phyloP scores from a whole-genome alignment of 2,888 invertebrate species.

The Spatulosminthurus flaviceps region DNA sequence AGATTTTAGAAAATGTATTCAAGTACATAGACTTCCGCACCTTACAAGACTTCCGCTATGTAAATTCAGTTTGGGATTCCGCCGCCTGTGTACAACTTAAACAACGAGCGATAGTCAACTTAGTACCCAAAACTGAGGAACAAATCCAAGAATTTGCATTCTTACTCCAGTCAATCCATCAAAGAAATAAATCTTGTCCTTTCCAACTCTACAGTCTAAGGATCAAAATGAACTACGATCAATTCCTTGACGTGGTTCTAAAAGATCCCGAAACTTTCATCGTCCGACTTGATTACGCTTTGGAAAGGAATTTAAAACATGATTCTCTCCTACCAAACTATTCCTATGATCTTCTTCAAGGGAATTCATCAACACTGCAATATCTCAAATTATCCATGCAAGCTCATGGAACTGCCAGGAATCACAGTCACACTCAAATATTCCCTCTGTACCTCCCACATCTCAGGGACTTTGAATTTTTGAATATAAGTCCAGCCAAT shows the following conservation, averaged over 20 bases:
- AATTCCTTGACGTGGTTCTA: conserved; percentile 13
- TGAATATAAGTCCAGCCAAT: neutral
- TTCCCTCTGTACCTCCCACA: neutral
- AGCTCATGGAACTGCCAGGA: neutral
- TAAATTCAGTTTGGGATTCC: neutral
- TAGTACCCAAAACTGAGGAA: neutral
- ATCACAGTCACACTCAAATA: neutral
- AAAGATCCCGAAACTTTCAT: neutral
- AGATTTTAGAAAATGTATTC: neutral
- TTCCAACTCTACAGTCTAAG: neutral
- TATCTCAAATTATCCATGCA: neutral
- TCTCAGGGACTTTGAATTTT: neutral
- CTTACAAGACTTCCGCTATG: neutral
- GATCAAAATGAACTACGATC: neutral
- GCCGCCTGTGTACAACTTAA: neutral
- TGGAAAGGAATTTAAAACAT: neutral
- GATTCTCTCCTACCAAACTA: neutral
- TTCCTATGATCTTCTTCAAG: neutral
- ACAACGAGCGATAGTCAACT: neutral
- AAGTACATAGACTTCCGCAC: neutral
- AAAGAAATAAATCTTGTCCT: neutral
- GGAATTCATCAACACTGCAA: neutral
- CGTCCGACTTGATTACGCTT: neutral
- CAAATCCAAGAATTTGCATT: conserved; percentile 12
- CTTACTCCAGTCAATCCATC: neutral